Evolutionary conservation across 2,797 vertebrate genomes (phyloP).

Genomic region (Mergus octosetaceus): DNA sequence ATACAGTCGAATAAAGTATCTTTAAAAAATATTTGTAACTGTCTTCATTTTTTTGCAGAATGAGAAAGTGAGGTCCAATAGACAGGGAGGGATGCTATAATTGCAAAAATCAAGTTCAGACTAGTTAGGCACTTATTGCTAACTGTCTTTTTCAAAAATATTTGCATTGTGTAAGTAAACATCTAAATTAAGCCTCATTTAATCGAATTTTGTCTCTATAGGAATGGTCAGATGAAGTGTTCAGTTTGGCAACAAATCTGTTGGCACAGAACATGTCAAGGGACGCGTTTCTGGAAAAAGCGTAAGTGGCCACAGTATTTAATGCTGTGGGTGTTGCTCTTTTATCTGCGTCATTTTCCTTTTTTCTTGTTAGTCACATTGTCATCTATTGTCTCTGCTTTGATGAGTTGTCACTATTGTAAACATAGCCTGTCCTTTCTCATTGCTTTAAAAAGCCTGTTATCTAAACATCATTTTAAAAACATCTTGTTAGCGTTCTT

Average conservation of each 20-base stretch:
- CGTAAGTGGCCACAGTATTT: slow-evolving; percentile 81
- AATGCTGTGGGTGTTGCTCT: slow-evolving; percentile 53
- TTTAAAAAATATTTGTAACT: neutral
- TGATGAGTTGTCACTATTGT: slow-evolving; percentile 56
- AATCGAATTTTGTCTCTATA: slow-evolving; percentile 74
- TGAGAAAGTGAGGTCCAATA: neutral
- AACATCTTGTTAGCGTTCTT: neutral
- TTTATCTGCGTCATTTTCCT: slow-evolving; percentile 73
- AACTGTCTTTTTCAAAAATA: neutral
- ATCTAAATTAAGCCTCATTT: slow-evolving; percentile 27
- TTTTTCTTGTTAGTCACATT: slow-evolving; percentile 51
- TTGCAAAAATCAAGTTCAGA: neutral
- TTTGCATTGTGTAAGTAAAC: slow-evolving; percentile 6
- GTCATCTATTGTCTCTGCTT: slow-evolving; percentile 67
- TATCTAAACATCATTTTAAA: slow-evolving; percentile 2
- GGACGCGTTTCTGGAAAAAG: slow-evolving; percentile 94
- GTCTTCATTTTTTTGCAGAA: neutral
- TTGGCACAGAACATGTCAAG: slow-evolving; percentile 97
- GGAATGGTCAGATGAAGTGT: slow-evolving; percentile 97
- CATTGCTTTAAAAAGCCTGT: slow-evolving; percentile 34
- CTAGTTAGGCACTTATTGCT: neutral
- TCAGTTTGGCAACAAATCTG: slow-evolving; percentile 93
- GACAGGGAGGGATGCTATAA: neutral
- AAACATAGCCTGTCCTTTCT: slow-evolving; percentile 68
- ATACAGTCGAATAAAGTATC: neutral